Conservation (phyloP, 35 echinoderm and acorn worm genomes). For the Eucidaris tribuloides region DNA sequence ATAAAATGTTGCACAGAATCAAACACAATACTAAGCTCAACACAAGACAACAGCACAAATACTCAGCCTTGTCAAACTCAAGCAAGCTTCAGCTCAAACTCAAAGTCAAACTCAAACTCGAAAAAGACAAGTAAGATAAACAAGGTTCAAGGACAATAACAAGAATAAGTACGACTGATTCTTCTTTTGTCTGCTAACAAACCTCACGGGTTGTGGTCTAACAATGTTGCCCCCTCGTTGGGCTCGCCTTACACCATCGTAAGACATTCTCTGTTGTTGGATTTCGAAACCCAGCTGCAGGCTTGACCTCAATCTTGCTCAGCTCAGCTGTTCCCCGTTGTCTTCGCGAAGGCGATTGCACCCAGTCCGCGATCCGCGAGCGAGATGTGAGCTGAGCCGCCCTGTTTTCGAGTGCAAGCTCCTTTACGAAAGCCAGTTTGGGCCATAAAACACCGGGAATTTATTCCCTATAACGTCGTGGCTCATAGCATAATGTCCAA, state of each 20-base stretch:
- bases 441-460: background rate
- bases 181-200: too few species aligned
- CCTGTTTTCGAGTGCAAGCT: background rate
- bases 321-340: constrained; percentile 14
- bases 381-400: background rate
- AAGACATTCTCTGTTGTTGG: background rate
- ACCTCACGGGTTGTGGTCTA: constrained; percentile 13
- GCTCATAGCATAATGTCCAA: background rate
- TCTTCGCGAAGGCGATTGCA: background rate
- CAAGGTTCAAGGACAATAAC: too few species aligned
- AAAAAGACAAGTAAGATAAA: too few species aligned
- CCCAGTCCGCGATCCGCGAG: background rate
- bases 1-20: too few species aligned
- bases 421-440: background rate
- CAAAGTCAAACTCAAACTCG: too few species aligned
- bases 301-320: background rate
- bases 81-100: too few species aligned
- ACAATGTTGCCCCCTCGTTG: background rate
- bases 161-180: too few species aligned
- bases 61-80: too few species aligned
- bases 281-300: background rate
- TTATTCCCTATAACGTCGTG: background rate
- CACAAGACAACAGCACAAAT: too few species aligned
- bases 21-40: too few species aligned
- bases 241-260: constrained; percentile 16